phyloP scores from a whole-genome alignment of 2,797 vertebrate species.

The Intellagama lesueurii region DNA sequence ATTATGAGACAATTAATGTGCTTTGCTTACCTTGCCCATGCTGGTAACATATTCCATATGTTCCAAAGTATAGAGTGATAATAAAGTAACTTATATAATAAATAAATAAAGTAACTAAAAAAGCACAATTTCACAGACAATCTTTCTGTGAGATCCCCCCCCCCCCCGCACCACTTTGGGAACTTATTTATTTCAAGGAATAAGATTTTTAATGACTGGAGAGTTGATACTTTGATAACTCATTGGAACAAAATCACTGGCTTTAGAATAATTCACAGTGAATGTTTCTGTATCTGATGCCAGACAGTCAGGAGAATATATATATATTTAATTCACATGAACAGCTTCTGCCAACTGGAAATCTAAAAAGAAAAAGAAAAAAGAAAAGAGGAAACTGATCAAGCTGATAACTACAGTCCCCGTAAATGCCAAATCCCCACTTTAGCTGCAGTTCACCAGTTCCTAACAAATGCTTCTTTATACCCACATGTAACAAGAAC shows the following conservation, averaged over 20 bases:
- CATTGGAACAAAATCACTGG: constrained; percentile 64
- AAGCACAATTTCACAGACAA: constrained; percentile 12
- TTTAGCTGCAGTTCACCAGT: constrained; percentile 55
- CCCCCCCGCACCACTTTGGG: neutral
- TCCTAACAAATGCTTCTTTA: constrained; percentile 66
- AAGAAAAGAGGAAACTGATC: constrained; percentile 13
- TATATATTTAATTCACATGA: constrained; percentile 36
- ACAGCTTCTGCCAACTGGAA: constrained; percentile 41
- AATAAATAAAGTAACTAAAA: neutral
- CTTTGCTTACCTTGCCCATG: constrained; percentile 56
- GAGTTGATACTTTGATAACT: constrained; percentile 59
- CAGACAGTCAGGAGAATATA: constrained; percentile 14
- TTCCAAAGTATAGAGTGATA: constrained; percentile 36
- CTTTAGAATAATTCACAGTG: constrained; percentile 54
- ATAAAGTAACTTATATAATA: neutral
- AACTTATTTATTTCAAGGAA: constrained; percentile 45
- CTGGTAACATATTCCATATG: constrained; percentile 71
- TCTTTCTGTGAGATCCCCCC: constrained; percentile 12
- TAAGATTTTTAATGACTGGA: constrained; percentile 53
- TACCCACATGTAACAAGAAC: constrained; percentile 58
- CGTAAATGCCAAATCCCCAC: constrained; percentile 34
- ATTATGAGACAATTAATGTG: constrained; percentile 60
- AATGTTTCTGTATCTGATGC: neutral
- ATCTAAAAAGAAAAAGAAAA: constrained; percentile 20
- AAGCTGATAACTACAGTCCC: constrained; percentile 68